Evolutionary conservation across 2,113 vertebrate species (phyloP), one percentile per base, ranked within the genome.

Genomic region (Panurus biarmicus): DNA sequence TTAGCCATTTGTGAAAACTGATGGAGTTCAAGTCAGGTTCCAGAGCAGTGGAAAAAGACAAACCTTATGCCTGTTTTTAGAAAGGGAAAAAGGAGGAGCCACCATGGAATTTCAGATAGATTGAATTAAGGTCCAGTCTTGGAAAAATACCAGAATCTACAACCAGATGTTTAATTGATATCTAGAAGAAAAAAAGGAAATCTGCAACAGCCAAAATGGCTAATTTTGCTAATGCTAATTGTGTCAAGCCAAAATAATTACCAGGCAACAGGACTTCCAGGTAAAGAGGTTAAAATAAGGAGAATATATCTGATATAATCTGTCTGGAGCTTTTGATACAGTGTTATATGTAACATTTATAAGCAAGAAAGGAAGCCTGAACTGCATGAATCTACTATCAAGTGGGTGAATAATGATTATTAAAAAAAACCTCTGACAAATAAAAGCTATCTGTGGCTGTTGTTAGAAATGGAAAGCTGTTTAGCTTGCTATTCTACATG

Each of bases 21-120:
- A 14, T 4, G 35, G 75, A 86, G 90, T 87, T 94, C 79, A 93
- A 73, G 38, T 86, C 58, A 90, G 88, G 88, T 90, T 93, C 75
- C 85, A 84, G 67, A 80, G 38, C 5, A 67, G 56, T 23, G 56
- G 67, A 71, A 94, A 93, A 91, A 95, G 85, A 58, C 71, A 73
- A 90, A 83, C 7, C 5, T 47, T 7, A 31, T 83, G 62, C 62
- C 54, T 87, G 25, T 36, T 92, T 96, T 86, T 48, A 66, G 78
- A 76, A 76, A 65, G 19, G 33, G 42, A 50, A 61, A 69, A 77
- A 73, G 42, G 28, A 95, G 75, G 71, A 90, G 26, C n/a, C 5
- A 3, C 64, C 18, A 51, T 73, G 38, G 79, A 85, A 56, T 80
- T 88, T 86, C 53, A 12, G 54, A 12, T 2, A 61, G 20, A 65